Evolutionary conservation across 2,113 vertebrate species (phyloP).

Genomic region (Colinus virginianus): DNA sequence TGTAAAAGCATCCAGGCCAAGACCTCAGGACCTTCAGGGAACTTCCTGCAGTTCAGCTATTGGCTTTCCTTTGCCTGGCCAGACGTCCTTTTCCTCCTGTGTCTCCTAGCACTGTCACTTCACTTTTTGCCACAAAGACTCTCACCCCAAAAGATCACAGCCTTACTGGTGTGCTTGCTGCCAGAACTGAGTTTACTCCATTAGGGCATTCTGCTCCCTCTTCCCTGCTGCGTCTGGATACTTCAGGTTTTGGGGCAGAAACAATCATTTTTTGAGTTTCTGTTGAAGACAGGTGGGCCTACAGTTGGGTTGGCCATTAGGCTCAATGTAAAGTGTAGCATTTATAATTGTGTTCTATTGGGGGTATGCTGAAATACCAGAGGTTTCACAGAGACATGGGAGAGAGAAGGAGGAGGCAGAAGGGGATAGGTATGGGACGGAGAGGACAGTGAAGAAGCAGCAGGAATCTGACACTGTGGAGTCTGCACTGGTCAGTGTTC

Average conservation of each 20-base stretch:
- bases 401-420: neutral
- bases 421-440: neutral
- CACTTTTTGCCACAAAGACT: neutral
- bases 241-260: neutral
- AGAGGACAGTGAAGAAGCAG: neutral
- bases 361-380: neutral
- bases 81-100: neutral
- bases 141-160: neutral
- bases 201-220: neutral
- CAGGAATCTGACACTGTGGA: neutral
- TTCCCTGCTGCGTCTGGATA: neutral
- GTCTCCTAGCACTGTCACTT: neutral
- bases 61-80: neutral
- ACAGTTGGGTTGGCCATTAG: rapidly evolving
- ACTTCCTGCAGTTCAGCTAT: rapidly evolving
- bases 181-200: neutral
- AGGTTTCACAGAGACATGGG: neutral
- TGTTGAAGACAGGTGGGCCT: neutral
- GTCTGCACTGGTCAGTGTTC: neutral
- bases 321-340: neutral
- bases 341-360: neutral
- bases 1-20: neutral
- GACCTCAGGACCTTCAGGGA: neutral
- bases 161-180: neutral
- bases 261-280: neutral